Evolutionary conservation across 2,888 invertebrate genomes (phyloP).

Genomic region (Polietes domitor): DNA sequence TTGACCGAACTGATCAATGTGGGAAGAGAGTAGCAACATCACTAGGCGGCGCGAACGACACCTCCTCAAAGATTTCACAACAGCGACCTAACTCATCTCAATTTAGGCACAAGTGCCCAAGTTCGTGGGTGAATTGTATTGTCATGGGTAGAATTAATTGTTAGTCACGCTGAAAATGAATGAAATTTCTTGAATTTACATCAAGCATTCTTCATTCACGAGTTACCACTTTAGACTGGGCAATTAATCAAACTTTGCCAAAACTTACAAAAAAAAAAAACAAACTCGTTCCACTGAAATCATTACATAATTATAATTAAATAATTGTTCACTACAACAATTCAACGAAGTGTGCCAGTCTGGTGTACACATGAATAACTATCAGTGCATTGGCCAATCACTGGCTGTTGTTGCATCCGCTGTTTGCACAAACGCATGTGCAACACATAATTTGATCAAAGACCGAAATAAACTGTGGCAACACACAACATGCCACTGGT

Average conservation of each 20-base stretch:
- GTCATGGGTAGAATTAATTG: too few relatives aligned
- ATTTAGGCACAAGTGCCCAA: background rate
- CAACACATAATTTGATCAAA: conserved; percentile 21
- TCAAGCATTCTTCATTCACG: too few relatives aligned
- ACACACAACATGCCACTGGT: conserved; percentile 6
- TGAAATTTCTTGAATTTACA: too few relatives aligned
- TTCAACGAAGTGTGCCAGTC: too few relatives aligned
- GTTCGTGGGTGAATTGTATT: background rate
- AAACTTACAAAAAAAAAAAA: too few relatives aligned
- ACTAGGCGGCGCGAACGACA: background rate
- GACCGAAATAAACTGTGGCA: conserved; percentile 8
- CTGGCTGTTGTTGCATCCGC: conserved; percentile 8
- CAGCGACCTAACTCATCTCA: background rate
- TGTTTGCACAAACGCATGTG: conserved; percentile 14
- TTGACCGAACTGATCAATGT: background rate
- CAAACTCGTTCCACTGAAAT: too few relatives aligned
- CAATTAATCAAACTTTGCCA: too few relatives aligned
- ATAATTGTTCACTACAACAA: conserved; percentile 13
- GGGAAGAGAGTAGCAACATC: background rate
- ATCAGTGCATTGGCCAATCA: conserved; percentile 3
- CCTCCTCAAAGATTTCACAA: background rate
- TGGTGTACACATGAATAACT: too few relatives aligned
- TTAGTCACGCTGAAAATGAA: too few relatives aligned
- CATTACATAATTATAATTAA: conserved; percentile 7
- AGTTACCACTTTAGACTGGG: too few relatives aligned